Percentiles rank a stretch among this genome's conserved stretches.
Evolutionary conservation across 2,888 invertebrate species (phyloP).

Genomic region (Luperina nickerlii): DNA sequence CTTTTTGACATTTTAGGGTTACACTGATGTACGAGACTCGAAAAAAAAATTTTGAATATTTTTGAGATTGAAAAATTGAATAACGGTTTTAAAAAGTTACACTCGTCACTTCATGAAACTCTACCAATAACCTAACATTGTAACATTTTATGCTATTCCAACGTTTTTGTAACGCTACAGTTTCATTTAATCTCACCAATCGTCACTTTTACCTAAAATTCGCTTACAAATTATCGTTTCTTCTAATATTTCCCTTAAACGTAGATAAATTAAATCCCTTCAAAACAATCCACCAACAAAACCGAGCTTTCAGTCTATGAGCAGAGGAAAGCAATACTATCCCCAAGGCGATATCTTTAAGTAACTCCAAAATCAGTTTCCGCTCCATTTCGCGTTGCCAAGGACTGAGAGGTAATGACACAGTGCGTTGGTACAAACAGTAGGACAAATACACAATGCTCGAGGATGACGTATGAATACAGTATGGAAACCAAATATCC

Average conservation of each 20-base stretch:
- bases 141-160: not conserved
- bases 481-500: too few species aligned
- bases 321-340: constrained; percentile 51
- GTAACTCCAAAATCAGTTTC: constrained; percentile 75
- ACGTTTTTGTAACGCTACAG: not conserved
- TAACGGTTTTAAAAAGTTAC: not conserved
- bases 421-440: not conserved
- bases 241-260: not conserved
- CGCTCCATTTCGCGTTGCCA: constrained; percentile 69
- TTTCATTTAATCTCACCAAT: not conserved
- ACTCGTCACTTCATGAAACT: not conserved
- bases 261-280: not conserved
- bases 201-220: not conserved
- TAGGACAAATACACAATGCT: not conserved
- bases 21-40: too few species aligned
- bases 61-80: not conserved
- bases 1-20: not conserved
- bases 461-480: not conserved
- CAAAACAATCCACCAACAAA: not conserved
- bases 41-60: not conserved
- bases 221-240: too few species aligned
- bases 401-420: constrained; percentile 27
- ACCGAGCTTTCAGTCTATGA: constrained; percentile 26
- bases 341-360: constrained; percentile 68
- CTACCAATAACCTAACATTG: not conserved